Evolutionary conservation across 2,113 vertebrate genomes (phyloP), one percentile per base, ranked within the genome.

Genomic region (Campylomormyrus numenius): DNA sequence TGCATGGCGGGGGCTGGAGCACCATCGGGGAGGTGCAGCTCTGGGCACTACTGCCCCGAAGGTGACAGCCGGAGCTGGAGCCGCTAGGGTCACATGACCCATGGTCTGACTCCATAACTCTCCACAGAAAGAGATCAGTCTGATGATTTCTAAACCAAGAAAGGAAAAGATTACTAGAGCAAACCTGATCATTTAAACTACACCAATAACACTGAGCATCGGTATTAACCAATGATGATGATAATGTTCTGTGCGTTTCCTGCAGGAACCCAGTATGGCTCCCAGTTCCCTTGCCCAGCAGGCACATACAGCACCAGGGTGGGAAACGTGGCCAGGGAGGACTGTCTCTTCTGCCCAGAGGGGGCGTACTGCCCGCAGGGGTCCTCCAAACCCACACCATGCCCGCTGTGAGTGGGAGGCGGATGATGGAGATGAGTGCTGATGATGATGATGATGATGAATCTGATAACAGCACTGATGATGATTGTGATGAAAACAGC

Each of bases 11-110:
- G 97, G 89, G 94, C 96, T 48, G 96, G 91, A 0, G 27, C 9
- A 3, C 96, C 97, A 0, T 95, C 96, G 0, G 97, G 97, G 31
- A 94, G 92, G 27, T 98, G 98, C 94, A 96, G 92, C 88, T 95
- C 97, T 0, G 97, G 98, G 45, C 96, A 97, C 92, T 97, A 95
- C 93, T 98, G 97, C 91, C 97, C 96, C 50, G 94, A 93, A 94
- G 97, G 97, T 96, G 94, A 91, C 83, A 53, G 52, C 3, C 10
- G 0, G 7, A 27, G 31, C 42, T 5, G 19, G 2, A 27, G 0
- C 27, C 10, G 0, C 10, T 13, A 8, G 11, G 0, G 49, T 39
- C 86, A 35, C 24, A 45, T n/a, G 39, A 39, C 1, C 77, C 21
- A 39, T 4, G 17, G 3, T 48, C 10, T 27, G 42, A 17, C 48